phyloP scores from a whole-genome alignment of 2,113 vertebrate genomes.

The Eubucco bourcierii region DNA sequence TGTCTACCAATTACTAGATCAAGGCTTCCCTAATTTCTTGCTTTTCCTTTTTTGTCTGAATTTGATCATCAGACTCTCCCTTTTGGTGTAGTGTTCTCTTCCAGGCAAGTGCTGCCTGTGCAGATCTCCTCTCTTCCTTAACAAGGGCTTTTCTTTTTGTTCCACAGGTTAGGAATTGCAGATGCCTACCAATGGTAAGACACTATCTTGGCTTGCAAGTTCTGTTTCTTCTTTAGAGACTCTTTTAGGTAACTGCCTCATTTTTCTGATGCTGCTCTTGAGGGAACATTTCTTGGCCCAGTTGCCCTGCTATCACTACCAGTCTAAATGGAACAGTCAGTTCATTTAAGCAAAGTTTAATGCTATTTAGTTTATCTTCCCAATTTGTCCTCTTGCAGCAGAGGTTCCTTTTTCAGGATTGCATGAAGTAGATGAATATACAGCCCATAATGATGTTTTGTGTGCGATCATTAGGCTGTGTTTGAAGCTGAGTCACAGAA shows the following conservation, averaged over 20 bases:
- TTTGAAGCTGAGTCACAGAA: background rate
- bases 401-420: background rate
- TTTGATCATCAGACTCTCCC: background rate
- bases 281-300: background rate
- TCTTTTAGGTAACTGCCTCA: background rate
- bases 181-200: constrained; percentile 91
- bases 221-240: background rate
- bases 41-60: background rate
- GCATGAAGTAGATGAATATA: background rate
- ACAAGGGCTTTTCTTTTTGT: constrained; percentile 39
- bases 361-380: background rate
- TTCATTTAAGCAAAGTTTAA: background rate
- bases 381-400: background rate
- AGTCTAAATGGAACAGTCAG: background rate
- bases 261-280: background rate
- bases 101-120: background rate
- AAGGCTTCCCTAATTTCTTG: background rate
- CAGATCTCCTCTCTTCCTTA: background rate
- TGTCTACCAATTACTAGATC: background rate
- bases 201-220: background rate
- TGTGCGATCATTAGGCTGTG: constrained; percentile 1
- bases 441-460: background rate
- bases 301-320: background rate
- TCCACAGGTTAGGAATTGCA: constrained; percentile 82
- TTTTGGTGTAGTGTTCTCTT: background rate